Conservation (phyloP, 2,113 vertebrate species). For the Mesoclemmys tuberculata region DNA sequence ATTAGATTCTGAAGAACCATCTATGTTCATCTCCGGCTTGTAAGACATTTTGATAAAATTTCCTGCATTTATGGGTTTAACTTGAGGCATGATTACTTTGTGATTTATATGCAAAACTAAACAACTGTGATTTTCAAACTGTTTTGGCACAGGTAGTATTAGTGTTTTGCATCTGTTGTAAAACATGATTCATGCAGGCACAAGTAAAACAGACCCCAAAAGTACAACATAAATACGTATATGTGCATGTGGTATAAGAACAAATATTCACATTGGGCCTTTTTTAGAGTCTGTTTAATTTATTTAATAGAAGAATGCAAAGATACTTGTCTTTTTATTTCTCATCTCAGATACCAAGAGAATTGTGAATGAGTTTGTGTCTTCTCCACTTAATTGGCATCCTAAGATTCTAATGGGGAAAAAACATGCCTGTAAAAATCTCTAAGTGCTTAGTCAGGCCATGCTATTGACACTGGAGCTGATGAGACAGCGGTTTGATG, state of each 20-base stretch:
- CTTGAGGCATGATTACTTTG: background rate
- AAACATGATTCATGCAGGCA: background rate
- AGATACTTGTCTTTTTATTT: background rate
- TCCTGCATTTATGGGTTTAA: background rate
- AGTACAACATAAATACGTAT: conserved; percentile 41
- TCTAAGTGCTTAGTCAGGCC: background rate
- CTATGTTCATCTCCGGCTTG: background rate
- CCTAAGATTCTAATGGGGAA: background rate
- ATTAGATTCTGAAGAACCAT: background rate
- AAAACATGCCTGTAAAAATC: background rate
- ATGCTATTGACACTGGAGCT: background rate
- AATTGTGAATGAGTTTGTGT: background rate
- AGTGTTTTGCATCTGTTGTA: background rate
- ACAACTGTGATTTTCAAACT: background rate
- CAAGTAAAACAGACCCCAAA: background rate
- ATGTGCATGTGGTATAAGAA: background rate
- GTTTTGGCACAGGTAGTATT: background rate
- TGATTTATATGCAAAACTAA: conserved; percentile 2
- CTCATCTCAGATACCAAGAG: background rate
- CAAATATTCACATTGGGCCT: background rate
- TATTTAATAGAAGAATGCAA: background rate
- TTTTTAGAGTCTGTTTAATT: conserved; percentile 21
- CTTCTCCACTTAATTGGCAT: background rate
- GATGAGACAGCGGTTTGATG: background rate
- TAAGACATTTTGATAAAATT: background rate